These are phyloP conservation scores for Peromyscus aztecus DNA, from an alignment of 2,797 vertebrate genomes.

Conservation along the genomic window DNA sequence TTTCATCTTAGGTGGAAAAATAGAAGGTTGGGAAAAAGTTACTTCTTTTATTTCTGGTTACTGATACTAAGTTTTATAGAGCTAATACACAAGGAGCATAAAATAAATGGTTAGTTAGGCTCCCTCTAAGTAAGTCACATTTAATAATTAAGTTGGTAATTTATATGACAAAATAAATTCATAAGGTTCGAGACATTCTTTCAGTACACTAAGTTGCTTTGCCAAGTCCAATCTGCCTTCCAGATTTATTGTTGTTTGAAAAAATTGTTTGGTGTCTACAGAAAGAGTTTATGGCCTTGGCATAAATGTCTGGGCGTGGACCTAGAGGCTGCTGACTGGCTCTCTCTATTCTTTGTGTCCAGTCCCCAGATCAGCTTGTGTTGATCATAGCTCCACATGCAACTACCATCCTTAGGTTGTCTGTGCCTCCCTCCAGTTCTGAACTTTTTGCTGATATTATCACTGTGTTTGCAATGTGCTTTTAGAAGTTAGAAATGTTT, in stretches of 20 bases:
- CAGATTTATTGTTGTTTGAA: slow-evolving; percentile 32
- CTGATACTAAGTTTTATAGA: slow-evolving; percentile 33
- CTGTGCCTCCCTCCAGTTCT: background rate
- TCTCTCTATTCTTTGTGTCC: background rate
- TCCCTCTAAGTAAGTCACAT: background rate
- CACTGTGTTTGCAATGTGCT: background rate
- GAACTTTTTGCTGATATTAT: background rate
- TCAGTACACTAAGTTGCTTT: slow-evolving; percentile 23
- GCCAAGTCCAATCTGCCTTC: slow-evolving; percentile 16
- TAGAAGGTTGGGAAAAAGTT: background rate
- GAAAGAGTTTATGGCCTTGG: background rate
- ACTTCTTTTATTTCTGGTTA: slow-evolving; percentile 5
- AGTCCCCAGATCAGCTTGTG: background rate
- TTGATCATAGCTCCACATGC: too few species aligned
- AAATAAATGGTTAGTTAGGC: slow-evolving; percentile 6
- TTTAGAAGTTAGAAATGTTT: slow-evolving; percentile 9
- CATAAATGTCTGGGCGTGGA: background rate
- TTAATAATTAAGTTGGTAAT: slow-evolving; percentile 60
- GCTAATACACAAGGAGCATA: background rate
- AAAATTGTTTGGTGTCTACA: slow-evolving; percentile 20
- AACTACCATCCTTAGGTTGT: background rate
- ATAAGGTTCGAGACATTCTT: slow-evolving; percentile 45
- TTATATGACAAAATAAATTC: slow-evolving; percentile 48
- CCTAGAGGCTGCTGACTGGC: background rate
- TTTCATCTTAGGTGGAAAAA: background rate